Evolutionary conservation across 2,797 vertebrate genomes (phyloP).

Genomic region (Huso huso): DNA sequence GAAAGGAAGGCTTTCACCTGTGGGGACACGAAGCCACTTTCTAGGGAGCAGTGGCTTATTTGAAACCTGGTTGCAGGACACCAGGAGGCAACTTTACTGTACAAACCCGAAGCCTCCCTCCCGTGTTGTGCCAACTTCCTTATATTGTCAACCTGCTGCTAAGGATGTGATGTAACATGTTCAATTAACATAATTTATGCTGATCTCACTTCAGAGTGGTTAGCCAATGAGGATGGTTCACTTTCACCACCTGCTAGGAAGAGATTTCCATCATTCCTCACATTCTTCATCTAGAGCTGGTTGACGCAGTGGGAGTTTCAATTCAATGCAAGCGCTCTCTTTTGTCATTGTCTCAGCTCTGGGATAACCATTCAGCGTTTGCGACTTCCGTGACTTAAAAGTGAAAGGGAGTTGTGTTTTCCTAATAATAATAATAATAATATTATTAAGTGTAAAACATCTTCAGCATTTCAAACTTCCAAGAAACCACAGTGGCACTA

Average conservation of each 20-base stretch:
- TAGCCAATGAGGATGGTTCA: conserved; percentile 60
- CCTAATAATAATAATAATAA: too few relatives aligned
- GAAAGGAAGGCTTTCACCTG: too few relatives aligned
- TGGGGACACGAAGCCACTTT: too few relatives aligned
- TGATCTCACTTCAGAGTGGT: conserved; percentile 53
- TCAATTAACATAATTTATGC: conserved; percentile 55
- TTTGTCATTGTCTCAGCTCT: conserved; percentile 4
- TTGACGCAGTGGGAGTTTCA: conserved; percentile 27
- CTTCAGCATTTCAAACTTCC: conserved; percentile 19
- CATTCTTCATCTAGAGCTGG: conserved; percentile 66
- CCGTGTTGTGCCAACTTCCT: too few relatives aligned
- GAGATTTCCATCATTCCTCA: conserved; percentile 85
- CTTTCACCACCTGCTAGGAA: conserved; percentile 85
- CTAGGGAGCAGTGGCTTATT: too few relatives aligned
- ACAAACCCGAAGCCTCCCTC: too few relatives aligned
- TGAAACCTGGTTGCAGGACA: too few relatives aligned
- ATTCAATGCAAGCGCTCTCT: conserved; percentile 4
- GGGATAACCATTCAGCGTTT: conserved; percentile 18
- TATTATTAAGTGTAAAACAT: neutral
- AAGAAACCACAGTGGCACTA: conserved; percentile 59
- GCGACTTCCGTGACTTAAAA: neutral
- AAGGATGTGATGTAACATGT: conserved; percentile 54
- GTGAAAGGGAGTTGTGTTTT: neutral
- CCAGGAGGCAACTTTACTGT: too few relatives aligned
- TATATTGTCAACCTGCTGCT: conserved; percentile 22